Evolutionary conservation across 2,888 invertebrate genomes (phyloP).

Genomic region (Gasteruption jaculator): DNA sequence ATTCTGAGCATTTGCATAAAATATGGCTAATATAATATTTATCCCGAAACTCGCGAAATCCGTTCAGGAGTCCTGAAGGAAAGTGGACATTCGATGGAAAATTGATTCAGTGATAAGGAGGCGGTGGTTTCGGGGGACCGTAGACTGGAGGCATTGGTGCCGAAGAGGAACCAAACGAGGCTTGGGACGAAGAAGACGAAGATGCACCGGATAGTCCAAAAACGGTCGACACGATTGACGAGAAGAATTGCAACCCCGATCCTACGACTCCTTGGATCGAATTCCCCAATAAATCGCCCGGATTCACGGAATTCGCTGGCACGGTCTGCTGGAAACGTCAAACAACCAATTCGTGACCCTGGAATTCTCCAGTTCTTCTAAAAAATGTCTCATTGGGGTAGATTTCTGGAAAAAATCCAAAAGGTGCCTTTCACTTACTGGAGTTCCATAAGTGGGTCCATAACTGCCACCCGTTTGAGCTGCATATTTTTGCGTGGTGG

Average conservation of each 20-base stretch:
- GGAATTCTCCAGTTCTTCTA: too few species aligned
- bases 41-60: too few species aligned
- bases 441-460: conserved; percentile 11
- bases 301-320: conserved; percentile 34
- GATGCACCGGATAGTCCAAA: conserved; percentile 40
- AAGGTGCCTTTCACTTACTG: conserved; percentile 22
- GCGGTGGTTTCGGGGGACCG: conserved; percentile 15
- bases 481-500: background rate
- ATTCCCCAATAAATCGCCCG: conserved; percentile 30
- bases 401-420: background rate
- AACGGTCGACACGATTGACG: conserved; percentile 35
- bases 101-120: too few species aligned
- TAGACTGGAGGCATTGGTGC: background rate
- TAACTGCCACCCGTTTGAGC: background rate
- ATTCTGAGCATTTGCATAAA: too few species aligned
- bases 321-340: conserved; percentile 26
- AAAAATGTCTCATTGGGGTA: too few species aligned
- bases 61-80: too few species aligned
- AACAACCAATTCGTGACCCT: too few species aligned
- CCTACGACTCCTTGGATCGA: conserved; percentile 41
- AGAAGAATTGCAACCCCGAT: conserved; percentile 34
- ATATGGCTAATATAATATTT: too few species aligned
- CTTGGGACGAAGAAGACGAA: conserved; percentile 16
- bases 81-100: too few species aligned
- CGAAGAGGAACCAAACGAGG: background rate